Conservation (phyloP, 2,888 invertebrate genomes). For the Theretra japonica region DNA sequence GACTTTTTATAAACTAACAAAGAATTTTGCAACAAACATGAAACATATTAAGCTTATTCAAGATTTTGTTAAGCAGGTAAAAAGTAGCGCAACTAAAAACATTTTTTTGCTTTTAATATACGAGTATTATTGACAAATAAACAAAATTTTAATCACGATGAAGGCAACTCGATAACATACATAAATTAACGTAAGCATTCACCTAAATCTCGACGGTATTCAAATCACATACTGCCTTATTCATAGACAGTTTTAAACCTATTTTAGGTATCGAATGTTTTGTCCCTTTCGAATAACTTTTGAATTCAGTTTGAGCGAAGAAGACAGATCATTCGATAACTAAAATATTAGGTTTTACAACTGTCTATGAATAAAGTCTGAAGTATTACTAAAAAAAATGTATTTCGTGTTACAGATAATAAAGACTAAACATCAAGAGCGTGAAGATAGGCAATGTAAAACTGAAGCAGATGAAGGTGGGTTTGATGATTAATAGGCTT, state of each 20-base stretch:
- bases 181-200: neutral
- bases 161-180: too few relatives aligned
- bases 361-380: too few relatives aligned
- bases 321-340: too few relatives aligned
- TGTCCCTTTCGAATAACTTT: too few relatives aligned
- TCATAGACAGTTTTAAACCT: too few relatives aligned
- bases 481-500: neutral
- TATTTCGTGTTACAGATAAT: neutral
- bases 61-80: constrained; percentile 3
- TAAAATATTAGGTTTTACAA: too few relatives aligned
- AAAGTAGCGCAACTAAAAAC: neutral
- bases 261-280: too few relatives aligned
- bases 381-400: too few relatives aligned
- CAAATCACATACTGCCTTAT: too few relatives aligned
- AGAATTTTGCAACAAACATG: neutral
- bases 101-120: too few relatives aligned
- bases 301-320: neutral
- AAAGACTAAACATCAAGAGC: neutral
- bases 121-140: too few relatives aligned
- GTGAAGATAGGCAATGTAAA: neutral
- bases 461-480: neutral
- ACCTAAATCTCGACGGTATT: neutral
- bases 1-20: constrained; percentile 1
- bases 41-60: neutral
- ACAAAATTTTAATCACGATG: too few relatives aligned